phyloP scores from a whole-genome alignment of 2,113 vertebrate species.

The Gopherus flavomarginatus region DNA sequence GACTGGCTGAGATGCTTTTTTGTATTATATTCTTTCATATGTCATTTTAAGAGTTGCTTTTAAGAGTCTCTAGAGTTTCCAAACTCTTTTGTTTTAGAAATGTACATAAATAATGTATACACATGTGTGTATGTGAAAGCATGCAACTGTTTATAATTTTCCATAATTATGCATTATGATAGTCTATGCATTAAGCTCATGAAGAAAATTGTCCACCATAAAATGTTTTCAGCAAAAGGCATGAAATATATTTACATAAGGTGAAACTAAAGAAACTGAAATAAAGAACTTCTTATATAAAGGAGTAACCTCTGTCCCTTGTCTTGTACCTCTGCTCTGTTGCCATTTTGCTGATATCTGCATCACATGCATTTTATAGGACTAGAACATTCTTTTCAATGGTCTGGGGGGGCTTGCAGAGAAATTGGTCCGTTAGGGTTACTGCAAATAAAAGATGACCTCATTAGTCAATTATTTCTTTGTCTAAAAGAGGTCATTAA shows the following conservation, averaged over 20 bases:
- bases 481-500: conserved; percentile 67
- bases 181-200: neutral
- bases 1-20: neutral
- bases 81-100: neutral
- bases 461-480: conserved; percentile 59
- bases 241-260: neutral
- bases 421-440: conserved; percentile 43
- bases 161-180: neutral
- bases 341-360: neutral
- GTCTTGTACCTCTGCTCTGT: neutral
- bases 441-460: conserved; percentile 53
- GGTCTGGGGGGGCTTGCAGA: neutral
- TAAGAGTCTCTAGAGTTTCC: neutral
- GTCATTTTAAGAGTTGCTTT: neutral
- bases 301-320: neutral
- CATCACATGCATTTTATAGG: fast-evolving
- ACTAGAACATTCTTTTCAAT: conserved; percentile 7
- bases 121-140: neutral
- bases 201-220: neutral
- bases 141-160: neutral
- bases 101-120: neutral
- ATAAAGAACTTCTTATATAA: neutral
- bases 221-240: neutral
- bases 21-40: neutral
- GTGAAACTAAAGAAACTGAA: neutral